Conservation (phyloP, 2,797 vertebrate species). For the Naso thynnoides region DNA sequence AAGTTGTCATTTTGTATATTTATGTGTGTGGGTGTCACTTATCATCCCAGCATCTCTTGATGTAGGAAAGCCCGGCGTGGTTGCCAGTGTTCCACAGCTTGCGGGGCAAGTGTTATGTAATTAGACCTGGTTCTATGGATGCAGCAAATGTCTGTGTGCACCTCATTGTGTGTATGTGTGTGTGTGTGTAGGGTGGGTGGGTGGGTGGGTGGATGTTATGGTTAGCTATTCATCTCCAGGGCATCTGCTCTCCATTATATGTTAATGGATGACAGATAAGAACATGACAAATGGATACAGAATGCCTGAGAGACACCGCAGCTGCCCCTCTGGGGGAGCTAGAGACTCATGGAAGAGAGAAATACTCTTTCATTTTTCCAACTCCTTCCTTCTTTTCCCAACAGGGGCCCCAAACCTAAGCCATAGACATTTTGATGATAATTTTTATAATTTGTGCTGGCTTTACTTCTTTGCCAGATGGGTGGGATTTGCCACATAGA, state of each 20-base stretch:
- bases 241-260: constrained; percentile 83
- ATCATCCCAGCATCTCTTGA: constrained; percentile 39
- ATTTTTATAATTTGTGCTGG: constrained; percentile 77
- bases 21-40: constrained; percentile 28
- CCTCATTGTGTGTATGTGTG: constrained; percentile 43
- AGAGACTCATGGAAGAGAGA: constrained; percentile 55
- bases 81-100: constrained; percentile 48
- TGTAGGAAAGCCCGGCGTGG: constrained; percentile 50
- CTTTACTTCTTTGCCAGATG: constrained; percentile 66
- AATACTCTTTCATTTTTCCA: constrained; percentile 49
- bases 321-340: constrained; percentile 76
- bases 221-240: constrained; percentile 67
- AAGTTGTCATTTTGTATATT: constrained; percentile 31
- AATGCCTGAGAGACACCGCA: constrained; percentile 61
- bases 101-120: constrained; percentile 74
- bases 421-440: constrained; percentile 66
- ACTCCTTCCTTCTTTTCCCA: constrained; percentile 42
- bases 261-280: constrained; percentile 84
- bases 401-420: constrained; percentile 41
- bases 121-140: constrained; percentile 66
- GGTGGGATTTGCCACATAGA: constrained; percentile 77
- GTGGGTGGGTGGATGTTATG: constrained; percentile 52
- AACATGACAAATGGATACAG: constrained; percentile 78
- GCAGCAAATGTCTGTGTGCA: constrained; percentile 70
- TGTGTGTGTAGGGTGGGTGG: constrained; percentile 28